Base-by-base conservation (phyloP, 2,113 vertebrate genomes). In the Calidris pugnax region DNA sequence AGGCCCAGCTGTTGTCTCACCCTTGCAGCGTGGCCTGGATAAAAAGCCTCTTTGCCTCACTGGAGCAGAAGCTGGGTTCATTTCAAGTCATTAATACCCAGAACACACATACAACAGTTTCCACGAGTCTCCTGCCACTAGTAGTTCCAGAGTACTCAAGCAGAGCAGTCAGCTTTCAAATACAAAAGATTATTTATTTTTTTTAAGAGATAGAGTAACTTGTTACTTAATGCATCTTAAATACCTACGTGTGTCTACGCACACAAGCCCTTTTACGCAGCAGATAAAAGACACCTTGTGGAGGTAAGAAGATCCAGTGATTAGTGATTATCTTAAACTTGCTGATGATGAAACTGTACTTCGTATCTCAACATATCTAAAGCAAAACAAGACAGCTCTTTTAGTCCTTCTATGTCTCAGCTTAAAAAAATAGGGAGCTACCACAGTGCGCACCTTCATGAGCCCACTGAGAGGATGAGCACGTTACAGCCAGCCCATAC, bases 221-320 rank as follows among this genome's bases (percentile, higher is more conserved):
- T 69, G 45, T 68, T 80, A 77, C 45, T 23, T 35, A 86, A 91
- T 13, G 33, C 35, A 19, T 76, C 60, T 81, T 78, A 60, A 82
- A 83, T 43, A 77, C 24, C 59, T 45, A 37, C 1, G 1, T 48
- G 8, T 10, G 45, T 16, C 74, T 37, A 32, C 20, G 19, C 19
- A 39, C 11, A 59, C 0, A 0, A 74, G 47, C 7, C 37, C 41
- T 63, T 77, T 33, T 30, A 41, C 0, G 2, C 12, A 80, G 63
- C 30, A 48, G 41, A 53, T 39, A 57, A 30, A 80, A 76, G 37
- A 63, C 27, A 48, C 37, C 8, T 26, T 85, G 64, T 17, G 13
- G 37, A 77, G 47, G 17, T 27, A 30, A 50, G 56, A 75, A 45
- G 72, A 81, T 62, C 55, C 45, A 62, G 30, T 27, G 45, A 78